Evolutionary conservation across 2,797 vertebrate genomes (phyloP), one percentile per base, ranked within the genome.

Genomic region (Hipposideros larvatus): DNA sequence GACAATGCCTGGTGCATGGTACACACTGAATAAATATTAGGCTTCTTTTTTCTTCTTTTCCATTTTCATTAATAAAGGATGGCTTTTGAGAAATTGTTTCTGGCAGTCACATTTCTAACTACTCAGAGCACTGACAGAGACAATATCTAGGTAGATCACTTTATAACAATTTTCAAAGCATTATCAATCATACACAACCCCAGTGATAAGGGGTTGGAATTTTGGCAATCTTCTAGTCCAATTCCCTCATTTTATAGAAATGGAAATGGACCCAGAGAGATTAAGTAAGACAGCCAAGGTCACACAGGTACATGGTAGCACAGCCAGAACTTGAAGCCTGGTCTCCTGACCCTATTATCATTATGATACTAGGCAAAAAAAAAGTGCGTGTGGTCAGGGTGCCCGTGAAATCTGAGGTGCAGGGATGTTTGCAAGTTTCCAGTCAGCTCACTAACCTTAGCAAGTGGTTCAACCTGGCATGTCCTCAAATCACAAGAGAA

Each of bases 61-160:
- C 2, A 7, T 74, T 82, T 93, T 96, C 92, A 85, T 85, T 43
- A 78, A 86, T 74, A 91, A 94, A 74, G 4, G 28, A 57, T 46
- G 7, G 0, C 4, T 84, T 94, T 86, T 63, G 46, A 73, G 87
- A 96, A 95, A 75, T 2, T 73, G 28, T 66, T 79, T 79, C 48
- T 86, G 8, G 9, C 7, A 75, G 28, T 84, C 43, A 85, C 19
- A 57, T 66, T 96, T 85, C 80, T 73, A 82, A 55, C 1, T 37
- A 77, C n/a, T n/a, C 63, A 48, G 6, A 59, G 10, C 53, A 79
- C 16, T 37, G 90, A 14, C 10, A 80, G 37, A 79, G 43, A 63
- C 4, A 75, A 75, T 28, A n/a, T 65, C 3, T 11, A 22, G 22
- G 21, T n/a, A 68, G 73, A 77, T 85, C 11, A 55, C 51, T 77